Conservation (phyloP, 2,888 invertebrate genomes). For the Epistrophella euchroma region DNA sequence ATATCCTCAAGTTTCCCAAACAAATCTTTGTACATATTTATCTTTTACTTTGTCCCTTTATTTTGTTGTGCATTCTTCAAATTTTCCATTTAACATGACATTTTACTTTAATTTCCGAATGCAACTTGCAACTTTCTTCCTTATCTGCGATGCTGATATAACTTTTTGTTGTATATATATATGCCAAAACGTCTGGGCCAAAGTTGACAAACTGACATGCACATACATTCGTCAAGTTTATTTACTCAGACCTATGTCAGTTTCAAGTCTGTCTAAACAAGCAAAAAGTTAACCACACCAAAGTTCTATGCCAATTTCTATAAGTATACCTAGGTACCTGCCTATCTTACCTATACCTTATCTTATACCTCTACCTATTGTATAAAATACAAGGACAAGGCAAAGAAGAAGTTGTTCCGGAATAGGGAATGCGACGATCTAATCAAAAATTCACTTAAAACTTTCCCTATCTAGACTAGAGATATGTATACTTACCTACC, state of each 20-base stretch:
- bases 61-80: slow-evolving; percentile 22
- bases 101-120: slow-evolving; percentile 52
- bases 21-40: neutral
- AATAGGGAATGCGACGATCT: slow-evolving; percentile 52
- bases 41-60: neutral
- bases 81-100: slow-evolving; percentile 35
- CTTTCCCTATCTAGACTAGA: slow-evolving; percentile 46
- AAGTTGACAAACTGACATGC: slow-evolving; percentile 55
- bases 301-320: slow-evolving; percentile 45
- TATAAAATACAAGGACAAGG: slow-evolving; percentile 26
- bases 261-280: slow-evolving; percentile 26
- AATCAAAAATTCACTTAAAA: slow-evolving; percentile 76
- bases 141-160: neutral
- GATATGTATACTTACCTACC: neutral
- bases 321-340: neutral
- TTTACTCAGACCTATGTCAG: slow-evolving; percentile 45
- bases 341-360: neutral
- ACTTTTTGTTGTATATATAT: neutral
- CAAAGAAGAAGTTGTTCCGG: slow-evolving; percentile 23
- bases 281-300: slow-evolving; percentile 66
- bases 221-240: slow-evolving; percentile 65
- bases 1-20: neutral
- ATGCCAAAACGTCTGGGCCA: slow-evolving; percentile 38
- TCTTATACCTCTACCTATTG: neutral
- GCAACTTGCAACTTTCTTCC: slow-evolving; percentile 29